phyloP scores from a whole-genome alignment of 2,888 invertebrate species.

The Calephelis perditalis region DNA sequence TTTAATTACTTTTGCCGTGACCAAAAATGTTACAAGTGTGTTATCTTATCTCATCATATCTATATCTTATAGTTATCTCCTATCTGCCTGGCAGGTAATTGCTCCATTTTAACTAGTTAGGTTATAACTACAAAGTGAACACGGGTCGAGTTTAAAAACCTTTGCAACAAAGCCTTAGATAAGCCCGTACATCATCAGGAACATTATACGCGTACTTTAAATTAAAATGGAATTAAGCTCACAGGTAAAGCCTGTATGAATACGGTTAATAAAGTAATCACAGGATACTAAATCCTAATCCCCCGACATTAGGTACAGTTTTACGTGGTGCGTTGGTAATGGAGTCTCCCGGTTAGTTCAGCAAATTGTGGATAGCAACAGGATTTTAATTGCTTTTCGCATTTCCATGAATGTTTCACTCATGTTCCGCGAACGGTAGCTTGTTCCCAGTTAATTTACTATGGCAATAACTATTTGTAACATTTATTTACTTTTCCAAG shows the following conservation, averaged over 20 bases:
- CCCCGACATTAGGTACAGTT: background rate
- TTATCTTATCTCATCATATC: too few species aligned
- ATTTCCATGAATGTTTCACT: constrained; percentile 22
- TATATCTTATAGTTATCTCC: too few species aligned
- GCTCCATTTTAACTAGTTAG: too few species aligned
- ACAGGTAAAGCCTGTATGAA: constrained; percentile 17
- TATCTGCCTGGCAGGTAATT: too few species aligned
- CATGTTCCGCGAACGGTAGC: constrained; percentile 14
- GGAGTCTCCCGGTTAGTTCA: constrained; percentile 21
- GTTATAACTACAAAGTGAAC: too few species aligned
- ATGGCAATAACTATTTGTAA: constrained; percentile 15
- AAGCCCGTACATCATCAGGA: background rate
- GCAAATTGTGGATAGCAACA: constrained; percentile 25
- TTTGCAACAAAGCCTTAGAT: too few species aligned
- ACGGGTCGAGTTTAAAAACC: too few species aligned
- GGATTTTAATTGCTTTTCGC: constrained; percentile 28
- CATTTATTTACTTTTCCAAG: constrained; percentile 14
- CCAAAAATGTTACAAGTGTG: too few species aligned
- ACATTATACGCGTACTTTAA: constrained; percentile 10
- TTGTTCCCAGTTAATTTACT: constrained; percentile 13
- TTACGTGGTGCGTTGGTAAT: constrained; percentile 6
- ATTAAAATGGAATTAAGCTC: constrained; percentile 16
- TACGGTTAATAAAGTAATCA: background rate
- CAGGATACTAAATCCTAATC: background rate
- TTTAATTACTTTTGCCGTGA: too few species aligned